phyloP scores from a whole-genome alignment of 2,797 vertebrate species.

The Microctenopoma stevenorrisi region DNA sequence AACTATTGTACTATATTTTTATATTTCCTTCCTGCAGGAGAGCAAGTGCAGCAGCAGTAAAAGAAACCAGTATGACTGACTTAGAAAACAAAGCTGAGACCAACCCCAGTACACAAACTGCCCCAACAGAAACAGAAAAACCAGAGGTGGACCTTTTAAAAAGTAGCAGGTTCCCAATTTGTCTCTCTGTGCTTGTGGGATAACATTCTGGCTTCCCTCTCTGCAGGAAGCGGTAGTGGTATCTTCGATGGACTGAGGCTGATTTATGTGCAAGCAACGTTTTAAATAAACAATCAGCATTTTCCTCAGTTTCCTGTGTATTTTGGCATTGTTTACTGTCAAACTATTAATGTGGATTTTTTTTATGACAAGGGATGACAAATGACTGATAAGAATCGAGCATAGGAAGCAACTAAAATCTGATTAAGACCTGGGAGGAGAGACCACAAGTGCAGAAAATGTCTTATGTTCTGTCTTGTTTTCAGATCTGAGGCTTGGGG shows the following conservation, averaged over 20 bases:
- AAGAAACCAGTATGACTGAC: conserved; percentile 71
- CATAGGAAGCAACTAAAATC: not conserved
- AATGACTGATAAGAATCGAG: not conserved
- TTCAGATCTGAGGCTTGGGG: too few species aligned
- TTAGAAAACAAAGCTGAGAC: conserved; percentile 57
- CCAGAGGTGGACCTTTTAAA: conserved; percentile 62
- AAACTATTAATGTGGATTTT: not conserved
- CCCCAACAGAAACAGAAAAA: conserved; percentile 38
- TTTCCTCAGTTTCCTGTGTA: conserved; percentile 50
- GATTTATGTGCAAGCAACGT: conserved; percentile 15
- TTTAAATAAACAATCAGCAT: conserved; percentile 74
- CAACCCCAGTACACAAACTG: conserved; percentile 4
- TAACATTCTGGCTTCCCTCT: conserved; percentile 8
- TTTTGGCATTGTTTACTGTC: conserved; percentile 25
- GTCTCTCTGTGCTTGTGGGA: conserved; percentile 3
- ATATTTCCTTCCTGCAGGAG: conserved; percentile 47
- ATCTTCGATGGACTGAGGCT: conserved; percentile 47
- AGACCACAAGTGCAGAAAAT: not conserved
- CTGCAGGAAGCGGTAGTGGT: conserved; percentile 65
- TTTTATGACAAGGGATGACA: not conserved
- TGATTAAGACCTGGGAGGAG: not conserved
- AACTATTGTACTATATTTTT: not conserved
- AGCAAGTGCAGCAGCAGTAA: conserved; percentile 23
- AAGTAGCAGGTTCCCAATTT: not conserved
- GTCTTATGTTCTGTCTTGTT: not conserved